Evolutionary conservation across 1,140 invertebrate genomes (phyloP), one percentile per base, ranked within the genome.

Genomic region (Sipha flava): DNA sequence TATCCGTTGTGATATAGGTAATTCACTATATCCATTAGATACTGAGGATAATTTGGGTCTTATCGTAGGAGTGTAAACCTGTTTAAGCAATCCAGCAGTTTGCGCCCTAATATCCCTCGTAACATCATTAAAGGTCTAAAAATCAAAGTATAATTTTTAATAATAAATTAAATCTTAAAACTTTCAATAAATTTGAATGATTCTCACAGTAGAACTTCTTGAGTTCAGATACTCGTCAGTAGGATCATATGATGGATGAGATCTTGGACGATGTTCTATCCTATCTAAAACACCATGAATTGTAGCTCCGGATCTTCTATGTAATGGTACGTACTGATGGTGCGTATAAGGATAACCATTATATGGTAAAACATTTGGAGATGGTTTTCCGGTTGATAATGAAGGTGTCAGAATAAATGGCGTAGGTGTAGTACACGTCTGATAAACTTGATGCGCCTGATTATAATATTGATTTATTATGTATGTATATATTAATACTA

Each of bases 51-150:
- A 82, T 43, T 83, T 72, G n/a, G 83, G 81, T 57, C 81, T 81
- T 21, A 79, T 34, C 18, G 83, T 89, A 49, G 91, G 91, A 31
- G 90, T 89, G 82, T 93, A 91, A 80, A 93, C 88, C 82, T 90
- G 89, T 81, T 90, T 89, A 81, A 94, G 86, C 57, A 94, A 87
- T 75, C 91, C 89, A 81, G 91, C 90, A 18, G 92, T 92, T 82
- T 91, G 90, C 21, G 92, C 90, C 79, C 92, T 89, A 84, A 94
- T 94, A 81, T 90, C 88, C 83, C 89, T 89, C 68, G 90, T 90
- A 86, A 94, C 92, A 85, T 93, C 92, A 84, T 93, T 90, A 85
- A 93, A 94, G 80, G 88, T 87, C 93, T 94, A 85, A 82, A 79
- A 81, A 23, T 37, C 29, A 43, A 43, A 59, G 14, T 79, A 12